Evolutionary conservation across 2,888 invertebrate species (phyloP), one percentile per base, ranked within the genome.

Genomic region (Rhagonycha lutea): DNA sequence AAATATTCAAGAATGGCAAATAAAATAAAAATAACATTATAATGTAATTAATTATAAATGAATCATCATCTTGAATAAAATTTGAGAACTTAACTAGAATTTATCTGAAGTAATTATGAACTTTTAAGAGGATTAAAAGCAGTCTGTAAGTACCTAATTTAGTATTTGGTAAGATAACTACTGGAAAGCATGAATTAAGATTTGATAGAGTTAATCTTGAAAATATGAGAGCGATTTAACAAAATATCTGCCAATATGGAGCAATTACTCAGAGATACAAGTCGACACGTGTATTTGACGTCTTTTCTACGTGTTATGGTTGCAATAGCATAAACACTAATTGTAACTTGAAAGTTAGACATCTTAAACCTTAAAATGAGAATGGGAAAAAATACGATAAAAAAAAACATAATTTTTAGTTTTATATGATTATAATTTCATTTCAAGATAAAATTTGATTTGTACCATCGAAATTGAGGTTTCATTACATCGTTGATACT

Each of bases 401-500:
- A n/a, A 28, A 28, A 28, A 9, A 28, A 28, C 9, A 28, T 7
- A 28, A 28, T 9, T 28, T 28, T 28, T 28, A 9, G 8, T 28
- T 28, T 28, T 32, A n/a, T n/a, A 47, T 47, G n/a, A 47, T n/a
- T 47, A 47, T 47, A n/a, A 47, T 2, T 47, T 7, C 8, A n/a
- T 47, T 47, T 47, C 12, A 7, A 10, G 7, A 47, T 47, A 47
- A n/a, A 47, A 47, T 47, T 47, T 47, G 47, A 47, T 47, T 47
- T 47, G 47, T 47, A 47, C 47, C n/a, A 47, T 47, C 47, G n/a
- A 47, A 47, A 47, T 47, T 47, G 47, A 47, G 47, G 47, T 77
- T 77, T 77, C 77, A 77, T 77, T 77, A 77, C 69, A 72, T 68
- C 74, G 71, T 70, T 77, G 74, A 77, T 77, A 77, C 69, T 67